Evolutionary conservation across 2,113 vertebrate genomes (phyloP).

Genomic region (Catharus bicknelli): DNA sequence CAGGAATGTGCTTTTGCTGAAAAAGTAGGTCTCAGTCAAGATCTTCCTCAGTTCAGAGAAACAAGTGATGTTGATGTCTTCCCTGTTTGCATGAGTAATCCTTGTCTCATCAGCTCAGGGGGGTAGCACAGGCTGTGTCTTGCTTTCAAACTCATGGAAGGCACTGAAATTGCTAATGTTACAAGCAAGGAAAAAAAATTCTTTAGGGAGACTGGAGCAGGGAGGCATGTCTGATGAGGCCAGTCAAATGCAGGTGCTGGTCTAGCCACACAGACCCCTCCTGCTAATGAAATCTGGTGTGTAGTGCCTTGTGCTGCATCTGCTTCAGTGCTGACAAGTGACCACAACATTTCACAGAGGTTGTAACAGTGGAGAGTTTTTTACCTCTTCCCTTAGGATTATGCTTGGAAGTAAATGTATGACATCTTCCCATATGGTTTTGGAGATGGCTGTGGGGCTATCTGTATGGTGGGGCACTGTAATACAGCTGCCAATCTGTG

Average conservation of each 20-base stretch:
- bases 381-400: neutral
- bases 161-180: neutral
- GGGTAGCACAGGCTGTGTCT: neutral
- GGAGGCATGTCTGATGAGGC: neutral
- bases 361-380: neutral
- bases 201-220: neutral
- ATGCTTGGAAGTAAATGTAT: neutral
- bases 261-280: neutral
- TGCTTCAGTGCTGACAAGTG: neutral
- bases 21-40: neutral
- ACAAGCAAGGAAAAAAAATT: neutral
- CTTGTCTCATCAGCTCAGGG: neutral
- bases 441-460: rapidly evolving
- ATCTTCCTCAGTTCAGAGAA: neutral
- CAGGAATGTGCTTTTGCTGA: neutral
- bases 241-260: neutral
- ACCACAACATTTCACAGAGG: neutral
- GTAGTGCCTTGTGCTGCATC: neutral
- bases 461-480: neutral
- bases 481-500: neutral
- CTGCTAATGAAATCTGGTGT: neutral
- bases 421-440: neutral
- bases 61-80: neutral
- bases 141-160: neutral
- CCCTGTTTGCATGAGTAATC: neutral